Evolutionary conservation across 2,888 invertebrate genomes (phyloP).

Genomic region (Parasteatoda lunata): DNA sequence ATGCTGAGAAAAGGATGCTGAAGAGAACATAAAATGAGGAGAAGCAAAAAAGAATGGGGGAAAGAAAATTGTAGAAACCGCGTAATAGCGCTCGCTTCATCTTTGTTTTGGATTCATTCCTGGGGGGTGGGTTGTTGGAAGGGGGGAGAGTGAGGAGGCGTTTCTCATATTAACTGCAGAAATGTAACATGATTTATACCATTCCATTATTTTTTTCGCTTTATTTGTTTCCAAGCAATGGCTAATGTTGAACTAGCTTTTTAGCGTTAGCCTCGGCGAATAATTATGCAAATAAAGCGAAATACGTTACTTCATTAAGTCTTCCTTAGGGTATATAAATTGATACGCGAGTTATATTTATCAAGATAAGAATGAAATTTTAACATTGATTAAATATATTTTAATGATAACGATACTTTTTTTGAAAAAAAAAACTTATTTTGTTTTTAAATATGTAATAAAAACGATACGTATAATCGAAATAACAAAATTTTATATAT

Average conservation of each 20-base stretch:
- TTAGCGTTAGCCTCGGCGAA: not conserved
- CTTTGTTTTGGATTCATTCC: conserved; percentile 16
- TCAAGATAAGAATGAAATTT: no score
- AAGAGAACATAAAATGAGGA: not conserved
- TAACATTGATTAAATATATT: no score
- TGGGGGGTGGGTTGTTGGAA: not conserved
- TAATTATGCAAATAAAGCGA: conserved; percentile 2
- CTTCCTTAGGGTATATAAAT: not conserved
- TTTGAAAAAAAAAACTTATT: no score
- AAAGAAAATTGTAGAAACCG: conserved; percentile 46
- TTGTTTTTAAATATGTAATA: no score
- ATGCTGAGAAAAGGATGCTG: conserved; percentile 5
- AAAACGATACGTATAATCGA: no score
- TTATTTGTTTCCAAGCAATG: not conserved
- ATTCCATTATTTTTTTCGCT: conserved; percentile 10
- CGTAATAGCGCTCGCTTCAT: conserved; percentile 45
- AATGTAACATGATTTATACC: conserved; percentile 37
- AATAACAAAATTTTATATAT: no score
- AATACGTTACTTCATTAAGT: not conserved
- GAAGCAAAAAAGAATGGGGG: conserved; percentile 1
- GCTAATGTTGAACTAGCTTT: not conserved
- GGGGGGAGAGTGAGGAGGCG: not conserved
- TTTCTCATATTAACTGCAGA: conserved; percentile 33
- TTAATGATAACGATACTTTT: no score
- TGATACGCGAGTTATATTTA: no score